phyloP scores from a whole-genome alignment of 2,888 invertebrate genomes.

The Caenorhabditis uteleia region DNA sequence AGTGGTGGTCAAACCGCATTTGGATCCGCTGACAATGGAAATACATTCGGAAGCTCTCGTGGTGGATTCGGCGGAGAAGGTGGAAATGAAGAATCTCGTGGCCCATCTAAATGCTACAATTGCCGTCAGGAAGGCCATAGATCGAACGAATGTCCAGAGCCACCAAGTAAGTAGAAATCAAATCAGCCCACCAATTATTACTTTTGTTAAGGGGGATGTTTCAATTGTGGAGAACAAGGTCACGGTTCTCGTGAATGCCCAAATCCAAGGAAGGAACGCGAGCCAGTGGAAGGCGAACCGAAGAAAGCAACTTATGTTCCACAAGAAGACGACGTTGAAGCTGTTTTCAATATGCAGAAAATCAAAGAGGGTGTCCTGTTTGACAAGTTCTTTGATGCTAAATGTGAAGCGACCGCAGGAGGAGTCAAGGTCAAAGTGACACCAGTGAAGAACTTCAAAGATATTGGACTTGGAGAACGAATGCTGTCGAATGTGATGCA shows the following conservation, averaged over 20 bases:
- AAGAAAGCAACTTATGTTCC: conserved; percentile 29
- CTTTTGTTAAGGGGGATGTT: conserved; percentile 26
- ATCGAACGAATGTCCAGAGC: conserved; percentile 39
- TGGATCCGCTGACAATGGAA: no score
- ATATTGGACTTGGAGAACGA: conserved; percentile 77
- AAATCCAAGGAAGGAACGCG: conserved; percentile 31
- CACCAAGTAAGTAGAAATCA: conserved; percentile 8
- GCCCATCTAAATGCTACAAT: conserved; percentile 46
- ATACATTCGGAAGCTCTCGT: no score
- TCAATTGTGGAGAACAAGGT: conserved; percentile 50
- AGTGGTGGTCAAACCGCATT: conserved; percentile 9
- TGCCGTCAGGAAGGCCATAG: conserved; percentile 49
- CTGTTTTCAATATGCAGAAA: conserved; percentile 17
- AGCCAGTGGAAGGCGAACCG: no score
- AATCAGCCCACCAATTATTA: neutral
- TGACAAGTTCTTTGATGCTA: conserved; percentile 47
- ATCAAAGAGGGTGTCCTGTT: conserved; percentile 38
- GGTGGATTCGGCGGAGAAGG: conserved; percentile 11
- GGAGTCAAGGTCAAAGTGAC: conserved; percentile 3
- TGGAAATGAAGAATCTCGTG: conserved; percentile 6
- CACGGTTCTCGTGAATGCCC: conserved; percentile 44
- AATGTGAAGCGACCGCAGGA: conserved; percentile 32
- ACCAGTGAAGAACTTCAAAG: conserved; percentile 75
- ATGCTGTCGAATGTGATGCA: conserved; percentile 82
- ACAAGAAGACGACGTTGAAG: conserved; percentile 16